Conservation (phyloP, 2,113 vertebrate genomes). For the Podarcis muralis region DNA sequence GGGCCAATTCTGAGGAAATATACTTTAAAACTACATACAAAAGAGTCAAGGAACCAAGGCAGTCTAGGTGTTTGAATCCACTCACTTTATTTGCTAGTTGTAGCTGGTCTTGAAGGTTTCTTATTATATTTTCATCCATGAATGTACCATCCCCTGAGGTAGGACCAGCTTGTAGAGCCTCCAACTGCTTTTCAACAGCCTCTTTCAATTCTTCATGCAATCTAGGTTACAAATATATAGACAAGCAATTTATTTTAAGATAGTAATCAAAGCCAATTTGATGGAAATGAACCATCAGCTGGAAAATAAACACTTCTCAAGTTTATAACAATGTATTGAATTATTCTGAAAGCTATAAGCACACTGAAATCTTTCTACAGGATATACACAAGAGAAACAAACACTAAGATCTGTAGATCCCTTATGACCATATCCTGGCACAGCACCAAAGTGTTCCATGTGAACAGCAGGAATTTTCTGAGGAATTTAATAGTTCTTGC, state of each 20-base stretch:
- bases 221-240: conserved; percentile 69
- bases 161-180: conserved; percentile 72
- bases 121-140: conserved; percentile 77
- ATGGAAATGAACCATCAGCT: not conserved
- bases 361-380: conserved; percentile 25
- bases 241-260: conserved; percentile 23
- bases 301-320: conserved; percentile 6
- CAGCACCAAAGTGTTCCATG: not conserved
- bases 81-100: conserved; percentile 83
- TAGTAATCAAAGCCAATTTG: not conserved
- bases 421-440: not conserved
- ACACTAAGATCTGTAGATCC: no score
- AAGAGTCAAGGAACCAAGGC: not conserved
- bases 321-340: not conserved
- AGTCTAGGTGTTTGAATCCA: conserved; percentile 28
- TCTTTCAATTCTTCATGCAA: conserved; percentile 86
- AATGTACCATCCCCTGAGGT: conserved; percentile 61
- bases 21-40: not conserved
- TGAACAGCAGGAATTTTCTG: not conserved
- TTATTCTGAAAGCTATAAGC: conserved; percentile 1
- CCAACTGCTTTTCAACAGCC: conserved; percentile 83
- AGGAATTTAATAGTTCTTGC: not conserved
- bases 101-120: conserved; percentile 87
- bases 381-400: not conserved
- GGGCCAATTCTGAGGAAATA: not conserved